Base-by-base conservation (phyloP, 1,140 invertebrate genomes). In the Drosophila tani region DNA sequence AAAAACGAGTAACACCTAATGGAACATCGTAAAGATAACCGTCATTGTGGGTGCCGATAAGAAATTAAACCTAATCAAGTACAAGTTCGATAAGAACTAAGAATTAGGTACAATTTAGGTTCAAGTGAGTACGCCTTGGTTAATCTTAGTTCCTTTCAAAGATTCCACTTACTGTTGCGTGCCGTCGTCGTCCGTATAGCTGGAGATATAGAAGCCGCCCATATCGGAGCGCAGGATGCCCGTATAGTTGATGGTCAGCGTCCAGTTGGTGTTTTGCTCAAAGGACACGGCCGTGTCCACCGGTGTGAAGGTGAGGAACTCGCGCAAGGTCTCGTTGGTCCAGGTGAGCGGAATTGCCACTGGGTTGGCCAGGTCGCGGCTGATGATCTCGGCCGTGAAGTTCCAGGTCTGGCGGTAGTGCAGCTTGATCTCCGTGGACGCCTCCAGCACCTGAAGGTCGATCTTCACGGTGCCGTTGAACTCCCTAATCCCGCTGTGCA, bases 191-290 rank as follows among this genome's bases (percentile, higher is more conserved):
- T 95, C 93, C 2, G 93, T 93, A 76, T 98, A 98, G 24, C 94
- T 95, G 83, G 96, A 97, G 32, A 95, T 94, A 82, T 98, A 98
- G 90, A 98, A 98, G 38, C 97, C 97, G 55, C 94, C 94, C 79
- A 95, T 93, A 56, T 95, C 95, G 0, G 88, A 71, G 74, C 95
- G 94, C 19, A 95, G 91, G 0, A 75, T 68, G 14, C 95, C 95
- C 0, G 59, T 92, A 63, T 95, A 96, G 0, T 56, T 27, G 21
- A 95, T 94, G 4, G 74, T 91, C 38, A 95, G 82, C 4, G 58
- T 81, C 78, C 95, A 93, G n/a, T 90, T 90, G 2, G 63, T 66
- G 17, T 79, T 67, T 4, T 15, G 19, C 0, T 7, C n/a, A 14
- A 94, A 78, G 6, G 15, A 97, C 93, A 24, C 88, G 93, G 15